Evolutionary conservation across 2,797 vertebrate genomes (phyloP).

Genomic region (Salarias fasciatus): DNA sequence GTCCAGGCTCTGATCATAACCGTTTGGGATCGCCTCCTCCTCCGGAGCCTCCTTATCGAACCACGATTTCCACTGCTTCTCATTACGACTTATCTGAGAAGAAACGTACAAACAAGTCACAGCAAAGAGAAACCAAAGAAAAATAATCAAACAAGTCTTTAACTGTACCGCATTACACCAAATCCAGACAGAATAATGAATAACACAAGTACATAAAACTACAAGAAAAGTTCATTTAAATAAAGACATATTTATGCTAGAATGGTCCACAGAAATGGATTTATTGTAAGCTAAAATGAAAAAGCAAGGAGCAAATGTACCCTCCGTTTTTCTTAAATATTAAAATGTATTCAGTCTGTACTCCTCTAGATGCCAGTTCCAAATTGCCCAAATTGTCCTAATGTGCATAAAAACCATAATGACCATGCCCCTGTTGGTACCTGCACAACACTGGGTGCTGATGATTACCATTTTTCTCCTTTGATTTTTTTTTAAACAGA

Average conservation of each 20-base stretch:
- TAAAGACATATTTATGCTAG: too few relatives aligned
- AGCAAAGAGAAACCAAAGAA: background rate
- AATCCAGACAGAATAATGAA: background rate
- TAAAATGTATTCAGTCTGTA: conserved; percentile 20
- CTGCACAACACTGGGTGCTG: background rate
- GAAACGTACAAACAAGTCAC: conserved; percentile 9
- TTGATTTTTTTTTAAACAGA: background rate
- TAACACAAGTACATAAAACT: background rate
- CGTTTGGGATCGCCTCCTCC: conserved; percentile 89
- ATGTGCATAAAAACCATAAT: conserved; percentile 15
- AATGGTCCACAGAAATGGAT: background rate
- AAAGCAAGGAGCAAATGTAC: conserved; percentile 1
- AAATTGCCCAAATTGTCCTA: conserved; percentile 29
- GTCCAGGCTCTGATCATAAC: conserved; percentile 90
- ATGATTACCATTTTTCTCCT: conserved; percentile 1
- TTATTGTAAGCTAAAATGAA: background rate
- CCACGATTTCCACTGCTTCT: conserved; percentile 96
- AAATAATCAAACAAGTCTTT: background rate
- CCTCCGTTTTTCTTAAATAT: conserved; percentile 10
- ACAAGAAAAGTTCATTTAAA: background rate
- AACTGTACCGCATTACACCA: conserved; percentile 2
- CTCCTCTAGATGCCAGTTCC: background rate
- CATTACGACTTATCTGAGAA: conserved; percentile 87
- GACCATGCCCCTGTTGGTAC: conserved; percentile 17
- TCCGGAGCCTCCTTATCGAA: conserved; percentile 96